Evolutionary conservation across 2,888 invertebrate species (phyloP), one percentile per base, ranked within the genome.

Genomic region (Dryadula phaetusa): DNA sequence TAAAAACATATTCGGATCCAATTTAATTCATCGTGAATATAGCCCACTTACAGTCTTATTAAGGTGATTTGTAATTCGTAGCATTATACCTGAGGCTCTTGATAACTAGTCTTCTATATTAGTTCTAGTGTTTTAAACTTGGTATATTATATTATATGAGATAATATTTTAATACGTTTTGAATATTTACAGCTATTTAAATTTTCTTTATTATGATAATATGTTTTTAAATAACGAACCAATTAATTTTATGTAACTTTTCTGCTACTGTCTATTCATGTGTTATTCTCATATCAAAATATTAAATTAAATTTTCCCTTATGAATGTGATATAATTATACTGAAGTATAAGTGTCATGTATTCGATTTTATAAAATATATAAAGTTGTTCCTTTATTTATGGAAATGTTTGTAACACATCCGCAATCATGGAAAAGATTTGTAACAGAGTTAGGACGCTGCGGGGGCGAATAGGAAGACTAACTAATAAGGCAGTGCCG

Each of bases 401-500:
- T 37, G 37, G 37, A 37, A 37, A 34, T 3, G 32, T 34, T 34
- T 34, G 32, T 34, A 34, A 7, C 32, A 34, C 1, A 34, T 34
- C 6, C 32, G 4, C 32, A 34, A 37, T 37, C 37, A 37, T 37
- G 37, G 82, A 82, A 85, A 87, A 85, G 82, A 77, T 76, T 74
- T 76, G 72, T 60, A 69, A 69, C 79, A 77, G 64, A 81, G 80
- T 78, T 78, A 76, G 72, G 75, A 77, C 77, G 62, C n/a, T 64
- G 92, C 86, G 92, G 92, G 91, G 92, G 92, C 91, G 92, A 88
- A 78, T 88, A 89, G 90, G 90, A 89, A 88, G 87, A 84, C 82
- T 76, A 79, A 81, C 91, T 80, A 90, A 89, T 89, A 92, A 79
- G 92, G 92, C 74, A 77, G 76, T 77, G 81, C 77, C 78, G 79